A percentile compares a stretch with the other conserved stretches of the same genome.
Conservation (phyloP, 2,113 vertebrate species). For the Acinonyx jubatus region DNA sequence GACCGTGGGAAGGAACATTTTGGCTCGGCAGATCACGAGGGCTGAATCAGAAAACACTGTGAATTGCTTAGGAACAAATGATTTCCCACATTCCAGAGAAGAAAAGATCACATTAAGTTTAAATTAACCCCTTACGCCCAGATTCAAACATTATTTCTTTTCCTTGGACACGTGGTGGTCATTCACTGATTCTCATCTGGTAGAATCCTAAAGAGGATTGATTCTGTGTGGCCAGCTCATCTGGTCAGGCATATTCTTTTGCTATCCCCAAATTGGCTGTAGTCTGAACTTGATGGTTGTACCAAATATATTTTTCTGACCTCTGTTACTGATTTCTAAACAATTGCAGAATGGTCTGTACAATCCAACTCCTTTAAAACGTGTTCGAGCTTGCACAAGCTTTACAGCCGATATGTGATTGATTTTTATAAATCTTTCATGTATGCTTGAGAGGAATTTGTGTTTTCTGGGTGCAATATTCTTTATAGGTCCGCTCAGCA, state of each 20-base stretch:
- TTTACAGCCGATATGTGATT: neutral
- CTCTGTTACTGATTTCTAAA: slow-evolving; percentile 22
- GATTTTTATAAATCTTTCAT: neutral
- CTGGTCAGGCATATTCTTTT: neutral
- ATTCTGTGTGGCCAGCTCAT: neutral
- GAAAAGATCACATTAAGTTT: neutral
- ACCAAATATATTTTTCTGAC: neutral
- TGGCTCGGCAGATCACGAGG: neutral
- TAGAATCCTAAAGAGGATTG: neutral
- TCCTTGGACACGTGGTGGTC: neutral
- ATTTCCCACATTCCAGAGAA: neutral
- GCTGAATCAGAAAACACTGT: neutral
- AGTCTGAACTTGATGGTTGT: neutral
- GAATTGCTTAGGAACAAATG: neutral
- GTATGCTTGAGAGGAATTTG: neutral
- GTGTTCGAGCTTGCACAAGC: neutral
- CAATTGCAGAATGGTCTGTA: neutral
- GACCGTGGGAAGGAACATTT: neutral
- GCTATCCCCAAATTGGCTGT: neutral
- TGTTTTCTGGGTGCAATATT: neutral
- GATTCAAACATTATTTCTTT: neutral
- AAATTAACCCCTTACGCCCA: neutral
- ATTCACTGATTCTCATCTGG: fast-evolving
- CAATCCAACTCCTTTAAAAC: neutral
- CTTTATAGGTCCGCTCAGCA: neutral